These are phyloP conservation scores for Papilio polytes DNA, from an alignment of 1,140 invertebrate species.

Conservation along the genomic window DNA sequence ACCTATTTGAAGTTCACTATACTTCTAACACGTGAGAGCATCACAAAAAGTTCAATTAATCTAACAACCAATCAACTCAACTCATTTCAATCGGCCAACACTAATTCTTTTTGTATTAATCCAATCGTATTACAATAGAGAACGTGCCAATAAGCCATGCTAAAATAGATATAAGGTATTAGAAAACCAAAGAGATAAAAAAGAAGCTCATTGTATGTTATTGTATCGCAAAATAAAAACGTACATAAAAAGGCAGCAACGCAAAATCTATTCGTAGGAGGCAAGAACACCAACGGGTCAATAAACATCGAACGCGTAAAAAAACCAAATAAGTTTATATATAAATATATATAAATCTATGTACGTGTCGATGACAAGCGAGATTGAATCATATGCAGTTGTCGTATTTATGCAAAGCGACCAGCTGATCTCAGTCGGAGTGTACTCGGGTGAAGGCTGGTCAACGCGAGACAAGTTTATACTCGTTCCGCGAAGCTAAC, in stretches of 20 bases:
- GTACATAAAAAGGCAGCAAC: conserved; percentile 52
- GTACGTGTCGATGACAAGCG: conserved; percentile 63
- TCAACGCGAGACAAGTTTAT: conserved; percentile 59
- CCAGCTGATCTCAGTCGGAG: conserved; percentile 61
- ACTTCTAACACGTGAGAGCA: background rate
- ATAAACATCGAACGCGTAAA: conserved; percentile 49
- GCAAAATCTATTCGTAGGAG: conserved; percentile 47
- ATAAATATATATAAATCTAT: conserved; percentile 3
- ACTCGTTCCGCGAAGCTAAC: conserved; percentile 55
- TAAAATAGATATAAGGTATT: conserved; percentile 34
- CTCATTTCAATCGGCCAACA: conserved; percentile 34
- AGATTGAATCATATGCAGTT: conserved; percentile 71
- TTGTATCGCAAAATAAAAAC: conserved; percentile 49
- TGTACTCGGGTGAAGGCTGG: conserved; percentile 61
- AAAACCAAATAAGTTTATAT: conserved; percentile 36
- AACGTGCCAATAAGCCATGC: conserved; percentile 37
- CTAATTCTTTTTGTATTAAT: conserved; percentile 36
- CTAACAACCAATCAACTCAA: conserved; percentile 11
- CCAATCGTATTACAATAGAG: conserved; percentile 38
- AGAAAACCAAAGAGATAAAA: conserved; percentile 36
- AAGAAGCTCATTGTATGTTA: conserved; percentile 49
- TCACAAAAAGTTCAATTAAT: conserved; percentile 21
- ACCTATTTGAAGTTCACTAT: background rate
- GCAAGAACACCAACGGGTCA: conserved; percentile 51
- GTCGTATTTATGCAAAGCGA: conserved; percentile 60